Base-by-base conservation (phyloP, 1,140 invertebrate genomes). In the Brachionus koreanus region DNA sequence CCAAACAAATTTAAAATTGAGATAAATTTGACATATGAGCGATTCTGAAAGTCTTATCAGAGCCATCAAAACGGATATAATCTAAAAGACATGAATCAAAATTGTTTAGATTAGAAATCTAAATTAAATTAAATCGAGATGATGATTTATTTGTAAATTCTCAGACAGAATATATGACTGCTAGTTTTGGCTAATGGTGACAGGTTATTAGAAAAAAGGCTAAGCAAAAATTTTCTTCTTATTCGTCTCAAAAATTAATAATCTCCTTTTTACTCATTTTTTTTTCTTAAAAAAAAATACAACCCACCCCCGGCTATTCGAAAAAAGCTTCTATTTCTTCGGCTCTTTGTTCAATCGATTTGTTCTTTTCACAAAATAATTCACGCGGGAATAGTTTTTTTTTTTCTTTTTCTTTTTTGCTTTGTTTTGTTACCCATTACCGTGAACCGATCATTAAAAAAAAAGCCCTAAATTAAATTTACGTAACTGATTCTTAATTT, bases 11-110 rank as follows among this genome's bases (percentile, higher is more conserved):
- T 25, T 57, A 19, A 19, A 19, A 57, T 57, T 57, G 2, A 57
- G 49, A 57, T 57, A 57, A 57, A 19, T 57, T 57, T 57, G 49
- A 57, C 49, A 25, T 57, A 57, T 57, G 49, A 57, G 19, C 49
- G 49, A 9, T 57, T 57, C 49, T 57, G 16, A 57, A 19, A 57
- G 29, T 57, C 49, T 57, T 57, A 57, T 57, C 49, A 57, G 19
- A 57, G 49, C 9, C 49, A 33, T 65, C 33, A 13, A 33, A 3
- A 33, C 63, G 63, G 33, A 65, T 65, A 65, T 37, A 65, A 65
- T 37, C 13, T 12, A 65, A 65, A 65, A 65, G 63, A 65, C 63
- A 65, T 65, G 63, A 65, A 65, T 65, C 63, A 65, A 65, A 65
- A 65, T 65, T 65, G 63, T 65, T 65, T 65, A 65, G 25, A 65